Percentiles rank a stretch among this genome's conserved stretches.
Evolutionary conservation across 2,113 vertebrate genomes (phyloP).

Genomic region (Atractosteus spatula): DNA sequence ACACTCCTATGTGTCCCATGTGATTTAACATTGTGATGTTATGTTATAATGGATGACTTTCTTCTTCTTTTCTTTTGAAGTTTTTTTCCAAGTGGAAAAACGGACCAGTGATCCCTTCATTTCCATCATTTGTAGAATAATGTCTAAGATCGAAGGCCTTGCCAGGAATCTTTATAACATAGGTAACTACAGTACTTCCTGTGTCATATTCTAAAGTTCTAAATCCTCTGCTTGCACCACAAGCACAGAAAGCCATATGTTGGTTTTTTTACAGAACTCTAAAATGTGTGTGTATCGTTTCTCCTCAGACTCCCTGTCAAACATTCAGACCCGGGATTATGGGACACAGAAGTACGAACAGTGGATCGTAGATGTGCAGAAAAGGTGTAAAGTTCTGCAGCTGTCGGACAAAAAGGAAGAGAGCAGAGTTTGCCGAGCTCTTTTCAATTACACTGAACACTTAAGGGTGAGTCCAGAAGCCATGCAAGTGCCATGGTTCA

Average conservation of each 20-base stretch:
- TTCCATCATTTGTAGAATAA: slow-evolving; percentile 60
- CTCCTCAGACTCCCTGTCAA: slow-evolving; percentile 47
- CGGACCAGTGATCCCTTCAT: slow-evolving; percentile 55
- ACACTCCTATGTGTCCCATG: no score
- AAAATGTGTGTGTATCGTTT: not conserved
- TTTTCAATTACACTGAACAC: slow-evolving; percentile 71
- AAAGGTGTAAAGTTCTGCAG: slow-evolving; percentile 55
- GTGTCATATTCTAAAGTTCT: no score
- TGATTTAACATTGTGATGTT: not conserved
- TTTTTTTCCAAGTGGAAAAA: slow-evolving; percentile 45
- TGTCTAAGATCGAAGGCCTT: slow-evolving; percentile 57
- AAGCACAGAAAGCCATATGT: no score
- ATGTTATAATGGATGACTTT: not conserved
- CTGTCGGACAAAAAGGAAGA: slow-evolving; percentile 60
- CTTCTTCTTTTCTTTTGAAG: slow-evolving; percentile 46
- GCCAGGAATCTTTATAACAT: slow-evolving; percentile 53
- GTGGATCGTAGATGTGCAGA: slow-evolving; percentile 65
- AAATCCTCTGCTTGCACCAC: no score
- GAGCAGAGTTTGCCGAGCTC: slow-evolving; percentile 58
- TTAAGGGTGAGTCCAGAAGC: slow-evolving; percentile 50
- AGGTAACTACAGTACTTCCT: slow-evolving; percentile 35
- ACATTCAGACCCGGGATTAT: slow-evolving; percentile 45
- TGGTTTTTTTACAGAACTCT: not conserved
- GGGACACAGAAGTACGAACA: slow-evolving; percentile 75
- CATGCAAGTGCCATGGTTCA: no score